Base-by-base conservation (phyloP, 2,797 vertebrate genomes). In the Borostomias antarcticus region DNA sequence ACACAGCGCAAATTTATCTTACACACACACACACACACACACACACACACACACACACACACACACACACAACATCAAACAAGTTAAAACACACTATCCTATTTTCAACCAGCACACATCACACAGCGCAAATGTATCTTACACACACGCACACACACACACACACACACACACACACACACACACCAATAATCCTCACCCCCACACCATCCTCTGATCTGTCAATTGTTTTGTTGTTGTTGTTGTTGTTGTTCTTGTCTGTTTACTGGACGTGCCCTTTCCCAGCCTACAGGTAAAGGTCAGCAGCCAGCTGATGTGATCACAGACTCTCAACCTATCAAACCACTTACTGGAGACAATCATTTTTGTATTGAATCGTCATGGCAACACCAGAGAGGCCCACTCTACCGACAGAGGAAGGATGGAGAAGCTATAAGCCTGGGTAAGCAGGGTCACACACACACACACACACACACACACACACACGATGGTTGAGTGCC, bases 301-400 rank as follows among this genome's bases (percentile, higher is more conserved):
- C 19, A 29, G 33, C n/a, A 54, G 4, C 1, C 13, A 60, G 35
- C 28, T 26, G 17, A 29, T 68, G 8, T 29, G 15, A 50, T 47
- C 66, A 33, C 50, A 56, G 28, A 17, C 30, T 56, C 21, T 57
- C 72, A 63, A 62, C 28, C 37, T 66, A 37, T 61, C 30, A n/a
- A 43, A 56, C 45, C 32, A 32, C 19, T 50, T 15, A 47, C 25
- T n/a, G 21, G 19, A 59, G 7, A 62, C 40, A n/a, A n/a, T n/a
- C n/a, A n/a, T n/a, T 21, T 35, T 53, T 62, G 6, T 30, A 40
- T 61, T 53, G 9, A 64, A 68, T 80, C 51, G 29, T 74, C 74
- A 85, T 79, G 72, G 77, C 52, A 76, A 81, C 78, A 62, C n/a
- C 6, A 53, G 58, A 40, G 66, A 64, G 58, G 64, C 56, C 48